Conservation (phyloP, 2,113 vertebrate species). For the Jaculus jaculus region DNA sequence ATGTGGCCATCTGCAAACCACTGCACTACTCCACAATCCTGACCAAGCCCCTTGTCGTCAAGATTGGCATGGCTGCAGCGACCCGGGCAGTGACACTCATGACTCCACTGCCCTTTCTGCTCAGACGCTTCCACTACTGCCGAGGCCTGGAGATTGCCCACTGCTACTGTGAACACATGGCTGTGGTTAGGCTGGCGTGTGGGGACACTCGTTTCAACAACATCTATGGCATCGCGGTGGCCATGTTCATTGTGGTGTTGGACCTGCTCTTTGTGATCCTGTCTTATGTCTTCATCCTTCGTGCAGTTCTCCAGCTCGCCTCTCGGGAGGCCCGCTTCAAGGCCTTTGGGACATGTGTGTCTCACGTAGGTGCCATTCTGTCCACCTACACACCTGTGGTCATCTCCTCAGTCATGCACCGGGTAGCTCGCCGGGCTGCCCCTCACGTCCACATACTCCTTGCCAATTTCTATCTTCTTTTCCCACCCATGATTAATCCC, state of each 20-base stretch:
- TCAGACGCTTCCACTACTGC: conserved; percentile 66
- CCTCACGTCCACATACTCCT: conserved; percentile 65
- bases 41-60: conserved; percentile 48
- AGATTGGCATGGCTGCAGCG: conserved; percentile 55
- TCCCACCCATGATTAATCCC: conserved; percentile 77
- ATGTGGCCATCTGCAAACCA: conserved; percentile 78
- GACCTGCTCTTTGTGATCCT: conserved; percentile 71
- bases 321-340: conserved; percentile 68
- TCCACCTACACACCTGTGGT: conserved; percentile 66
- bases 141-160: conserved; percentile 56
- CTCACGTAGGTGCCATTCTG: conserved; percentile 71
- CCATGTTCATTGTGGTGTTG: conserved; percentile 70
- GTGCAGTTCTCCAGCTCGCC: conserved; percentile 56
- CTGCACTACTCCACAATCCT: conserved; percentile 70
- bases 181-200: conserved; percentile 73
- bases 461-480: conserved; percentile 76
- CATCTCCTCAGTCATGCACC: conserved; percentile 74
- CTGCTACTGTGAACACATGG: conserved; percentile 79
- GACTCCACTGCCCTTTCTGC: conserved; percentile 72
- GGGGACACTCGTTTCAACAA: conserved; percentile 73
- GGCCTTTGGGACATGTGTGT: conserved; percentile 75
- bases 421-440: conserved; percentile 26
- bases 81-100: conserved; percentile 57
- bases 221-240: conserved; percentile 74
- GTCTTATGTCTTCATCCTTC: conserved; percentile 74